Base-by-base conservation (phyloP, 2,113 vertebrate species). In the Thalassoma bifasciatum region DNA sequence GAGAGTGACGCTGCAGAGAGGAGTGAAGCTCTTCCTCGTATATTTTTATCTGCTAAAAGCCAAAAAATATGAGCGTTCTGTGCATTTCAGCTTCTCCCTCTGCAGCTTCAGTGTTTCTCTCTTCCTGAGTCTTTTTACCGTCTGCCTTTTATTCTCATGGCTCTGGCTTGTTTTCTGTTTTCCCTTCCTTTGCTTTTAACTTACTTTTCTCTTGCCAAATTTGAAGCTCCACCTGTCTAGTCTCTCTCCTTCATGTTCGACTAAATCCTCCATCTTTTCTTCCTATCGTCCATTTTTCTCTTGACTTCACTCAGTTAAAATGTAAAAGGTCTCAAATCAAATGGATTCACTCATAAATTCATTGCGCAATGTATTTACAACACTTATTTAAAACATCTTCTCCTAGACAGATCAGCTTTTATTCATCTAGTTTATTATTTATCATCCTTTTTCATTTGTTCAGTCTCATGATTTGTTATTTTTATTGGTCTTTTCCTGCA, bases 21-120 rank as follows among this genome's bases (percentile, higher is more conserved):
- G 67, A 62, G 58, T 49, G n/a, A 47, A n/a, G 40, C 37, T 68
- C 47, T 46, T 37, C 57, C 61, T 87, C 57, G 10, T 85, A 22
- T 63, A 44, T 42, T 79, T 81, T 79, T 71, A 84, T 81, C 67
- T 65, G 38, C 42, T 54, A 8, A 61, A 77, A 67, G 23, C 34
- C 46, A 49, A 44, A 71, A 72, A 73, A 53, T 50, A 34, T 36
- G 38, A 47, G 38, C 42, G 52, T 14, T 11, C 44, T 72, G 8
- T 23, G 0, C 34, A 36, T 23, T 59, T 17, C 23, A 7, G 16
- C 19, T 22, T 23, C 38, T 3, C 3, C 8, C 10, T 34, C 38
- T 50, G 13, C 11, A 12, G 22, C 26, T 23, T 13, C 56, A 13
- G 8, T 11, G 8, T 37, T 37, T 66, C 26, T 10, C 6, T n/a